Evolutionary conservation across 2,888 invertebrate genomes (phyloP), one percentile per base, ranked within the genome.

Genomic region (Dioctria rufipes): DNA sequence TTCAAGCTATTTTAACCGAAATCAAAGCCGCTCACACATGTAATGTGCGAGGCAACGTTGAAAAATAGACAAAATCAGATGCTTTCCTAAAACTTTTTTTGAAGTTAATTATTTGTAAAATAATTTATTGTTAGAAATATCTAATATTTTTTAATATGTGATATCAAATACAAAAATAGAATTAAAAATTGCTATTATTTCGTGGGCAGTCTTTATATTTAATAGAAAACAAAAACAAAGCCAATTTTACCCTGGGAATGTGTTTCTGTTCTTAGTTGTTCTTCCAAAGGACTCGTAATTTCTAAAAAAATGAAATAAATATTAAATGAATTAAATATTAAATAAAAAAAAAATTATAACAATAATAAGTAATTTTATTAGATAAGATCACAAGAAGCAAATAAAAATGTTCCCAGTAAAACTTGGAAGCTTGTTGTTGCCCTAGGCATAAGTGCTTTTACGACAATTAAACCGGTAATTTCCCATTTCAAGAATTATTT

Each of bases 181-280:
- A 25, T 25, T 25, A 25, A 25, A 25, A 25, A 25, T 25, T 25
- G 25, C 25, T 25, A 25, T 25, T 25, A 25, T 25, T 25, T 25
- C 25, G 25, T 25, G 25, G 25, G 25, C 25, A 25, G 25, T 25
- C 25, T 25, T 25, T 25, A 25, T 1, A 25, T 25, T 25, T 25
- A 25, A 25, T 25, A 25, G 25, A 25, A 25, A 25, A 25, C 25
- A 25, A 25, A 25, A 25, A 25, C 25, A 25, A 25, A 25, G 65
- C 77, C 58, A 61, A 79, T 81, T 40, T 81, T 81, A 81, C 81
- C 81, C 51, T 54, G 37, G 42, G 69, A 37, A 77, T 81, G 81
- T 60, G 80, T 75, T 80, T 54, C 63, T 25, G 25, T 25, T 25
- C 0, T 25, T 13, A 78, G 79, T 43, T 49, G 71, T 51, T 65